phyloP scores from a whole-genome alignment of 2,888 invertebrate genomes.

The Antheraea yamamai region DNA sequence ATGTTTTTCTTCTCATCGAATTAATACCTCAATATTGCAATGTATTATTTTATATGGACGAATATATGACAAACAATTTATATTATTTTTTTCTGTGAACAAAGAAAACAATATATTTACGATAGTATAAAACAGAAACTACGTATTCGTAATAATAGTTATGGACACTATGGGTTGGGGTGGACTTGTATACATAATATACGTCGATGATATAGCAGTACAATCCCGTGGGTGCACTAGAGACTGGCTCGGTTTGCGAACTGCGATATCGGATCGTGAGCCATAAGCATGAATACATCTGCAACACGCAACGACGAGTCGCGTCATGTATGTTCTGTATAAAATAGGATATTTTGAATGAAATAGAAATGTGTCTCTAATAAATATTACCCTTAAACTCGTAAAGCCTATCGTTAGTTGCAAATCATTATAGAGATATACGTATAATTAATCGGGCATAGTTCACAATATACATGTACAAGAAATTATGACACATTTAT shows the following conservation, averaged over 20 bases:
- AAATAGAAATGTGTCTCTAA: background rate
- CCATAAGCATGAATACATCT: constrained; percentile 43
- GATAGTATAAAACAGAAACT: background rate
- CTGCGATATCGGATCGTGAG: constrained; percentile 43
- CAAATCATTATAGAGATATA: background rate
- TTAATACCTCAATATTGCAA: background rate
- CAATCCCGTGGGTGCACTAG: constrained; percentile 58
- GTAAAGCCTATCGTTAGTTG: background rate
- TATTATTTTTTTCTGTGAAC: background rate
- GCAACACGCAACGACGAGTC: constrained; percentile 32
- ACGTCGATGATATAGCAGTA: constrained; percentile 45
- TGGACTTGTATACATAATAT: constrained; percentile 21
- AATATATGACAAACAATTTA: too few relatives aligned
- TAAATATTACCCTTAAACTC: background rate
- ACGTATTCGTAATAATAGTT: constrained; percentile 19
- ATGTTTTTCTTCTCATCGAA: too few relatives aligned
- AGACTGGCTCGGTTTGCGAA: constrained; percentile 53
- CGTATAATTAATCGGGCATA: background rate
- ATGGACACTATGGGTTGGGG: constrained; percentile 14
- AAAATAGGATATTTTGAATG: background rate
- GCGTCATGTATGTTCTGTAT: background rate
- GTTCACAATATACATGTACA: background rate
- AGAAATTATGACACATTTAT: background rate
- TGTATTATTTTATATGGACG: background rate
- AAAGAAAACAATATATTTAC: background rate